A percentile compares a stretch with the other conserved stretches of the same genome.
phyloP scores from a whole-genome alignment of 2,888 invertebrate genomes.

The Tinea trinotella region DNA sequence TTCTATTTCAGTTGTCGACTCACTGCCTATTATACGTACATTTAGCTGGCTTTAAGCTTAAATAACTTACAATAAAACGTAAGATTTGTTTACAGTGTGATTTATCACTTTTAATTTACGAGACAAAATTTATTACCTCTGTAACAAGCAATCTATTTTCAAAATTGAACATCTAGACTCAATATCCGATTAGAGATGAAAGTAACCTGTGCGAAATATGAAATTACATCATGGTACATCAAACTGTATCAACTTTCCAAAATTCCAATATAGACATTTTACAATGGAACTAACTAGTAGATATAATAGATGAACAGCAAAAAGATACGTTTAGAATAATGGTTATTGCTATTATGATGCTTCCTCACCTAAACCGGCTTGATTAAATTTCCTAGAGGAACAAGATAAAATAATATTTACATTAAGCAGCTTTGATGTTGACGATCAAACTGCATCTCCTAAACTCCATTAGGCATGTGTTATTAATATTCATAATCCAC shows the following conservation, averaged over 20 bases:
- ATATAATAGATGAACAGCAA: not conserved
- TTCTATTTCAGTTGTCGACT: conserved; percentile 48
- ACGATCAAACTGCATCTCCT: conserved; percentile 11
- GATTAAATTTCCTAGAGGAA: conserved; percentile 13
- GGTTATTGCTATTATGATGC: not conserved
- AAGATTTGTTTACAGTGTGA: not conserved
- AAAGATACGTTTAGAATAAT: not conserved
- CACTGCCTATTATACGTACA: conserved; percentile 5
- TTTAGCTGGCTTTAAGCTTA: conserved; percentile 1
- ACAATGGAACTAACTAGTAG: conserved; percentile 1
- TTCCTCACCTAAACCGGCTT: not conserved
- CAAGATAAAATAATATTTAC: conserved; percentile 15
- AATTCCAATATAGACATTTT: not conserved
- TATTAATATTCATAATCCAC: conserved; percentile 9
- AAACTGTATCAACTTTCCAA: not conserved
- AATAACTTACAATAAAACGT: conserved; percentile 4
- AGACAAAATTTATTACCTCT: not conserved
- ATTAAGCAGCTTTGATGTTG: conserved; percentile 13
- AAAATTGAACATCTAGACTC: not conserved
- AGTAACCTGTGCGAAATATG: not conserved
- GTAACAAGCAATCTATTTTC: too few relatives aligned
- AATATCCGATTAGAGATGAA: not conserved
- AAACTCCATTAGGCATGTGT: conserved; percentile 6
- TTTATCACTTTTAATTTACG: not conserved
- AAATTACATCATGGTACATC: not conserved